Evolutionary conservation across 2,888 invertebrate species (phyloP).

Genomic region (Melanchra persicariae): DNA sequence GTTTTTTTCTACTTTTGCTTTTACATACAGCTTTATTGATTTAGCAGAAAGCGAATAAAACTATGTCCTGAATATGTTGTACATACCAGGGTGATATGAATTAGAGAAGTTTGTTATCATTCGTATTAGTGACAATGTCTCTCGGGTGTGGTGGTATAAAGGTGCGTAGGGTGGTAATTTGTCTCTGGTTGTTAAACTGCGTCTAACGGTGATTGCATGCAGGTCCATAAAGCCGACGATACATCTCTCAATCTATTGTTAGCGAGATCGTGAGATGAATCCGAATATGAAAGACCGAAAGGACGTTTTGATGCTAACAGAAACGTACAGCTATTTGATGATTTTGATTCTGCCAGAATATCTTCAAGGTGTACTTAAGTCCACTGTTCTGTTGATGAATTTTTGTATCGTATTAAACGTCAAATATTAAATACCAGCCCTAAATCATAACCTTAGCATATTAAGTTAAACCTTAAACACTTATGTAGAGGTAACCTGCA

Average conservation of each 20-base stretch:
- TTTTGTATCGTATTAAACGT: neutral
- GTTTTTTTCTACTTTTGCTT: conserved; percentile 52
- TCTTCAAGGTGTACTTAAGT: neutral
- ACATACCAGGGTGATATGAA: conserved; percentile 31
- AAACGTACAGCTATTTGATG: conserved; percentile 2
- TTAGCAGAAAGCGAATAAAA: conserved; percentile 40
- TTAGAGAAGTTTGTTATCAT: conserved; percentile 1
- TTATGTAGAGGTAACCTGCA: conserved; percentile 41
- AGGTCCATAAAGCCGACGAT: conserved; percentile 32
- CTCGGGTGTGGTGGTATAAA: conserved; percentile 1
- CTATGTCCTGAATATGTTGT: conserved; percentile 32
- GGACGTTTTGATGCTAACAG: conserved; percentile 21
- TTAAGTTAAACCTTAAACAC: conserved; percentile 47
- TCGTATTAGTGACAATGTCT: neutral
- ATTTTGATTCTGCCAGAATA: conserved; percentile 1
- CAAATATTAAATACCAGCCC: conserved; percentile 6
- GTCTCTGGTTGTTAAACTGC: conserved; percentile 36
- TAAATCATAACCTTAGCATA: conserved; percentile 43
- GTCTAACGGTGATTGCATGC: conserved; percentile 43
- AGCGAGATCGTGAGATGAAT: conserved; percentile 46
- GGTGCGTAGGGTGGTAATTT: conserved; percentile 23
- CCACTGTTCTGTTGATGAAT: neutral
- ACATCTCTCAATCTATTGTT: conserved; percentile 45
- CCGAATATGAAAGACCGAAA: conserved; percentile 19
- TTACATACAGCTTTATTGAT: conserved; percentile 52